Evolutionary conservation across 2,113 vertebrate genomes (phyloP).

Genomic region (Alectura lathami): DNA sequence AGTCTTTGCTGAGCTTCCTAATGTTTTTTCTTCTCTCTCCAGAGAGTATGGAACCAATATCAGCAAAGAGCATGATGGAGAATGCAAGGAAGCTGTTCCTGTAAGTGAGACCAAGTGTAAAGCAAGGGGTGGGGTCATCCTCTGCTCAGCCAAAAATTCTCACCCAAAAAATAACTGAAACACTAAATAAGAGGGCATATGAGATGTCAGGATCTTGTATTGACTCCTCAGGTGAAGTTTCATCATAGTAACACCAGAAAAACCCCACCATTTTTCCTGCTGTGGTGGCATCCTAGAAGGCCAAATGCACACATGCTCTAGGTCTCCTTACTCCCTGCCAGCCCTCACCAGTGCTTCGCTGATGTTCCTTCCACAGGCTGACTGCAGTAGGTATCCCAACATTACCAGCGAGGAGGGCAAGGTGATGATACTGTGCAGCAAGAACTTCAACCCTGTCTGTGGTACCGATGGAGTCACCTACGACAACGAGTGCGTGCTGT

Average conservation of each 20-base stretch:
- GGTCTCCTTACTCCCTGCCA: neutral
- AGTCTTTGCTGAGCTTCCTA: neutral
- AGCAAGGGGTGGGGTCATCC: neutral
- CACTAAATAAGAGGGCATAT: neutral
- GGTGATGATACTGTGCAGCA: neutral
- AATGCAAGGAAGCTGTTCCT: slow-evolving; percentile 32
- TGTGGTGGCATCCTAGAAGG: neutral
- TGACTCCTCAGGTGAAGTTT: neutral
- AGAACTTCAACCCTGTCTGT: neutral
- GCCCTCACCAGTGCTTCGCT: neutral
- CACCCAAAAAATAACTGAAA: neutral
- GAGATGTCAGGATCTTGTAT: neutral
- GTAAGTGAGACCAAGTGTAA: slow-evolving; percentile 35
- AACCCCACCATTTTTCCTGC: neutral
- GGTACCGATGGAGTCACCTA: slow-evolving; percentile 40
- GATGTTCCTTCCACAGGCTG: neutral
- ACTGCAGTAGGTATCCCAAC: slow-evolving; percentile 50
- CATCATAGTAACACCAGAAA: neutral
- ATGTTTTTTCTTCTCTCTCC: neutral
- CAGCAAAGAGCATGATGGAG: slow-evolving; percentile 43
- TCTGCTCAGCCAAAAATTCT: neutral
- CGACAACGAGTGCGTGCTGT: neutral
- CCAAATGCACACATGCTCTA: neutral
- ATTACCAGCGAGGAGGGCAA: neutral
- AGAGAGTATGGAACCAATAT: slow-evolving; percentile 53